Evolutionary conservation across 2,113 vertebrate species (phyloP), one percentile per base, ranked within the genome.

Genomic region (Ovis canadensis): DNA sequence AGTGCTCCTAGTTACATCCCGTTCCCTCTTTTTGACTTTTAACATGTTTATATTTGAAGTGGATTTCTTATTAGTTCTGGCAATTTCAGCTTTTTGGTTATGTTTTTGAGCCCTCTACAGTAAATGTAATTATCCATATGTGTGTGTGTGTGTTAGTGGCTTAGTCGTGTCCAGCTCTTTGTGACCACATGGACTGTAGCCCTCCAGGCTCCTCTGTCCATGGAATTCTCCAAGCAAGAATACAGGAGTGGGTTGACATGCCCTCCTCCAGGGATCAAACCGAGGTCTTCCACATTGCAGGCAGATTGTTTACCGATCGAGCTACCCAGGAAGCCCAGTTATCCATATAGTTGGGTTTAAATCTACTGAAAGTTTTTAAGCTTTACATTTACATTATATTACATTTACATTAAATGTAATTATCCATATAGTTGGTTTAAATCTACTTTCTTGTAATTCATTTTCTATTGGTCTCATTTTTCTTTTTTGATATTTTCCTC

Each of bases 1-100:
- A 5, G 2, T 8, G 2, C 36, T 81, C 17, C 7, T 1, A 2
- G 8, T 17, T 25, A 4, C 25, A 14, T 17, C 33, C 82, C 36
- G 1, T 50, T 50, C 74, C 29, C 12, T 40, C 23, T 11, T 54
- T 81, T 50, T 27, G 5, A 54, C 89, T 48, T 25, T 33, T 31
- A 81, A 23, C 25, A 4, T 48, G 48, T 55, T 85, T 55, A 31
- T 50, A 7, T 43, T 82, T n/a, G 74, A 52, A 74, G 52, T 81
- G 29, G 15, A 62, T 85, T 85, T 90, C 48, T 33, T 31, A 48
- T 82, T n/a, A 36, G 48, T 60, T 25, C 40, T 74, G 59, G 74
- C 27, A 13, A 21, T 55, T 31, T 60, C 74, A 54, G 67, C 9
- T 78, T 91, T 74, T 33, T 71, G 52, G 33, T 1, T 82, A 36